Evolutionary conservation across 2,797 vertebrate species (phyloP).

Genomic region (Lepilemur septentrionalis): DNA sequence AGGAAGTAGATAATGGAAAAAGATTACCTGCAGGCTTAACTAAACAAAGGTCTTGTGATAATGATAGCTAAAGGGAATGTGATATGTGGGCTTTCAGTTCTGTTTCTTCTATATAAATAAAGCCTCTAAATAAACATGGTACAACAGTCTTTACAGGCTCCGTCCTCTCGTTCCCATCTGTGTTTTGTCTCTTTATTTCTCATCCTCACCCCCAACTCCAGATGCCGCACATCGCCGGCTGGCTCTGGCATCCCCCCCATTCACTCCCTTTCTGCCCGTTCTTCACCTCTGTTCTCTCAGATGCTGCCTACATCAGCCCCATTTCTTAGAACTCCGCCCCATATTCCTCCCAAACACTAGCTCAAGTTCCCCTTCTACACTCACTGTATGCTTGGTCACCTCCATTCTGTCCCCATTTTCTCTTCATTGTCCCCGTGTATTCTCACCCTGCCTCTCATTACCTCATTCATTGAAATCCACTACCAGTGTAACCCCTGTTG

Average conservation of each 20-base stretch:
- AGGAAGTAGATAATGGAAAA: too few relatives aligned
- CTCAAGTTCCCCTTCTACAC: not conserved
- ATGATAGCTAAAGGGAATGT: too few relatives aligned
- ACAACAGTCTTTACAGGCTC: too few relatives aligned
- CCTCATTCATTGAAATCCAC: not conserved
- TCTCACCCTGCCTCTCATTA: not conserved
- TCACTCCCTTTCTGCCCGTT: not conserved
- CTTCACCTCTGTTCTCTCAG: not conserved
- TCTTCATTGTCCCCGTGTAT: not conserved
- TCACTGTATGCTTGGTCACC: not conserved
- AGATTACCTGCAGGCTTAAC: too few relatives aligned
- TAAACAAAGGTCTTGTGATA: too few relatives aligned
- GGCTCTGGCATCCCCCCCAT: not conserved
- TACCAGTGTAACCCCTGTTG: not conserved
- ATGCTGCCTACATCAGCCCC: not conserved
- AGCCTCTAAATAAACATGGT: too few relatives aligned
- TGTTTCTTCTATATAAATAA: too few relatives aligned
- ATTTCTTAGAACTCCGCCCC: not conserved
- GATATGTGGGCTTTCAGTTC: too few relatives aligned
- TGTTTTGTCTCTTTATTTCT: too few relatives aligned
- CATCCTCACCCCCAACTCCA: too few relatives aligned
- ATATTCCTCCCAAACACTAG: not conserved
- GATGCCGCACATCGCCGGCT: too few relatives aligned
- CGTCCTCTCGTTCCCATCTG: too few relatives aligned
- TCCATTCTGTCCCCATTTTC: constrained; percentile 2